phyloP scores from a whole-genome alignment of 2,113 vertebrate genomes.

The Malaclemys terrapin region DNA sequence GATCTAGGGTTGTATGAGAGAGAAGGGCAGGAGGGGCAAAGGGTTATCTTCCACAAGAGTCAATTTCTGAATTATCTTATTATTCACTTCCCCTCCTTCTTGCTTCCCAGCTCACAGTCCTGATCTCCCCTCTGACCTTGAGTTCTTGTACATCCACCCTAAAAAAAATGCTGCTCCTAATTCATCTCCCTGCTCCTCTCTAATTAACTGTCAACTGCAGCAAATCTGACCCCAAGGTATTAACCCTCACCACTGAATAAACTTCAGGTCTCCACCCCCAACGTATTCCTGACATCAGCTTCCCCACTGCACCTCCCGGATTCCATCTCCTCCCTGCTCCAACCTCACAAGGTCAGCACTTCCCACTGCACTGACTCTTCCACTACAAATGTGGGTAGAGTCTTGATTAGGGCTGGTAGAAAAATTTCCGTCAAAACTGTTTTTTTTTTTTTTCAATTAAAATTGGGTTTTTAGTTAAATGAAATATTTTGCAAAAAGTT shows the following conservation, averaged over 20 bases:
- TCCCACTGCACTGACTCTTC: not conserved
- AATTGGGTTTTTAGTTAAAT: not conserved
- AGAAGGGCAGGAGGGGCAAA: not conserved
- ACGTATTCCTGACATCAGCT: not conserved
- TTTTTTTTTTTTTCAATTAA: not conserved
- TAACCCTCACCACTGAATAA: not conserved
- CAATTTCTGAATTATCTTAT: not conserved
- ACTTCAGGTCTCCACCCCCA: not conserved
- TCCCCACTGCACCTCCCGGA: not conserved
- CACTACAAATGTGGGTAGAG: not conserved
- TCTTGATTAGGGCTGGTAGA: not conserved
- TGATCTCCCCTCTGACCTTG: not conserved
- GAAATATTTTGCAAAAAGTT: not conserved
- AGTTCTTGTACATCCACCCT: not conserved
- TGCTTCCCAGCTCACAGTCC: not conserved
- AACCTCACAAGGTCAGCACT: not conserved
- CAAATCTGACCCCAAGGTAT: not conserved
- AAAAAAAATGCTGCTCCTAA: not conserved
- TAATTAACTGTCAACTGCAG: too few species aligned
- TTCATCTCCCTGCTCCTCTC: not conserved
- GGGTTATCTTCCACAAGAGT: not conserved
- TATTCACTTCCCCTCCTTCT: not conserved
- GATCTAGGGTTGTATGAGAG: not conserved
- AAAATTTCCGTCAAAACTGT: not conserved
- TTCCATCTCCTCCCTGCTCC: not conserved